A percentile compares a stretch with the other conserved stretches of the same genome.
Conservation (phyloP, 2,113 vertebrate species). For the Varanus komodoensis region DNA sequence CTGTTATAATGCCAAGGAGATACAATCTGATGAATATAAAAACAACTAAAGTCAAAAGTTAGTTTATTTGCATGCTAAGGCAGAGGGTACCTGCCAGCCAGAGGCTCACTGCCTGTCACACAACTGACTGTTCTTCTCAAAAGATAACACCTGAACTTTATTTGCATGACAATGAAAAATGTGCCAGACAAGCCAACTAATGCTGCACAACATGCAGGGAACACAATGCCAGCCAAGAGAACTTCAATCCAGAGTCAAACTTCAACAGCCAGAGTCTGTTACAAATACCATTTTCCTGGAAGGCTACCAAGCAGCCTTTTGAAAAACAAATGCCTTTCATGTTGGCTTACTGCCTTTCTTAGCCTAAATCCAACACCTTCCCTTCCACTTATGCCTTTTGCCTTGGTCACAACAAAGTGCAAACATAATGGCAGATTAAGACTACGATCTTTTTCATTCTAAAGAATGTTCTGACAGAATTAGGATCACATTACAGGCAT, state of each 20-base stretch:
- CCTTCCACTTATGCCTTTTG: slow-evolving; percentile 23
- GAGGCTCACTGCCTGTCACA: not conserved
- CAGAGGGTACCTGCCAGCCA: not conserved
- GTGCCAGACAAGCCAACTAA: slow-evolving; percentile 22
- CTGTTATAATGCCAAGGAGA: not conserved
- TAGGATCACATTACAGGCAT: not conserved
- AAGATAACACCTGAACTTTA: slow-evolving; percentile 8
- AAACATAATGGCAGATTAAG: not conserved
- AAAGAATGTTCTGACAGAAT: not conserved
- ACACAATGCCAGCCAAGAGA: not conserved
- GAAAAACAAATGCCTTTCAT: not conserved
- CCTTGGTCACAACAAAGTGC: not conserved
- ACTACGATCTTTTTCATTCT: not conserved
- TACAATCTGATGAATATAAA: slow-evolving; percentile 11
- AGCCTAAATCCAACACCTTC: rapidly evolving
- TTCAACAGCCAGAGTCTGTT: not conserved
- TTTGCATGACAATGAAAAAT: slow-evolving; percentile 8
- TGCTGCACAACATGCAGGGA: not conserved
- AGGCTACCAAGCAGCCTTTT: slow-evolving; percentile 17
- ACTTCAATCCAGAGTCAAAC: not conserved
- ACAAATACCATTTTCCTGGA: not conserved
- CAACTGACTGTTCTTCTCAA: not conserved
- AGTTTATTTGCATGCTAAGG: not conserved
- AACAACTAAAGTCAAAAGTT: not conserved
- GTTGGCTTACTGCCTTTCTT: slow-evolving; percentile 5